phyloP scores from a whole-genome alignment of 2,797 vertebrate species.

The Typhlichthys subterraneus region DNA sequence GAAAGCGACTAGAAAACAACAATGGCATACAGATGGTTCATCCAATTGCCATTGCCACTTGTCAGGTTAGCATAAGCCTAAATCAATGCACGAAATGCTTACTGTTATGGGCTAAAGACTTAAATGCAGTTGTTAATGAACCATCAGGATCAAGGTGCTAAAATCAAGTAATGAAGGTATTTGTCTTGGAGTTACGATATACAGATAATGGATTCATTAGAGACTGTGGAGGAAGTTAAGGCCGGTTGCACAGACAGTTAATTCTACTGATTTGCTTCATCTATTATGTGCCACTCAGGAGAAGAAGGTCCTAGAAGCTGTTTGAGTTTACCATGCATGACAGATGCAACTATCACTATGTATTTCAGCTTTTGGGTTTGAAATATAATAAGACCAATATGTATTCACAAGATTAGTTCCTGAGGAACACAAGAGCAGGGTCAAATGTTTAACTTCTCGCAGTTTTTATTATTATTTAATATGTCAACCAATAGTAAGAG shows the following conservation, averaged over 20 bases:
- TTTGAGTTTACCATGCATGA: slow-evolving; percentile 28
- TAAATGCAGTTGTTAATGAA: slow-evolving; percentile 51
- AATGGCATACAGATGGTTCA: too few species aligned
- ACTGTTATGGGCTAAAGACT: slow-evolving; percentile 30
- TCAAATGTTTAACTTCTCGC: not conserved
- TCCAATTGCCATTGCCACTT: too few species aligned
- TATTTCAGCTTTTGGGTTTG: slow-evolving; percentile 18
- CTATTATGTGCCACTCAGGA: not conserved
- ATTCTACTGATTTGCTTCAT: slow-evolving; percentile 29
- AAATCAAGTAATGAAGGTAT: slow-evolving; percentile 42
- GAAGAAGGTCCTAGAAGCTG: slow-evolving; percentile 6
- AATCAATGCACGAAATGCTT: slow-evolving; percentile 44
- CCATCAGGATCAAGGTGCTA: slow-evolving; percentile 27
- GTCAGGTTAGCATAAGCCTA: too few species aligned
- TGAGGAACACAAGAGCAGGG: slow-evolving; percentile 15
- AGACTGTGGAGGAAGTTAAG: slow-evolving; percentile 18
- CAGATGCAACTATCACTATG: slow-evolving; percentile 37
- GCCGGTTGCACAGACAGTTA: slow-evolving; percentile 14
- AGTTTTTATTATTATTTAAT: not conserved
- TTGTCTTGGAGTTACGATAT: slow-evolving; percentile 23
- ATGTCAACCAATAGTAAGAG: too few species aligned
- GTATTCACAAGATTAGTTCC: slow-evolving; percentile 30
- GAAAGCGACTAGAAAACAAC: too few species aligned
- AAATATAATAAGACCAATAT: slow-evolving; percentile 24
- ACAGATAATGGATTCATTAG: slow-evolving; percentile 9